phyloP scores from a whole-genome alignment of 2,888 invertebrate genomes.

The Lymantria monacha region DNA sequence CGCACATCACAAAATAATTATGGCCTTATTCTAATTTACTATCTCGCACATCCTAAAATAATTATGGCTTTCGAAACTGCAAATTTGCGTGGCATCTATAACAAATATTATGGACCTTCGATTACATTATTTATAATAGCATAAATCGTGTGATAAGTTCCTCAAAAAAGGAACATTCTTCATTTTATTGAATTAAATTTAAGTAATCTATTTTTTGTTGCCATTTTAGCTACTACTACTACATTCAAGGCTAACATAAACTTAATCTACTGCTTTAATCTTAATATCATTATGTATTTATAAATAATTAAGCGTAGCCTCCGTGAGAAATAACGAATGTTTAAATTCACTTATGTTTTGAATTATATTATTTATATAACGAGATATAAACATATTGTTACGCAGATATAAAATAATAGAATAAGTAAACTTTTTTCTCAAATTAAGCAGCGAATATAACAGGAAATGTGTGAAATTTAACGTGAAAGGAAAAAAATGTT shows the following conservation, averaged over 20 bases:
- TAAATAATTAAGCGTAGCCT: slow-evolving; percentile 15
- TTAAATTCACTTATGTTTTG: slow-evolving; percentile 16
- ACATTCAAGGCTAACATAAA: slow-evolving; percentile 2
- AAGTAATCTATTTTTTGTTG: not conserved
- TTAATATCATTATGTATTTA: slow-evolving; percentile 16
- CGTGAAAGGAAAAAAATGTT: not conserved
- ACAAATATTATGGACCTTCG: too few relatives aligned
- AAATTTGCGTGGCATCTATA: too few relatives aligned
- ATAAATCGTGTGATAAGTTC: too few relatives aligned
- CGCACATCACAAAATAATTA: too few relatives aligned
- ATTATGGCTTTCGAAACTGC: too few relatives aligned
- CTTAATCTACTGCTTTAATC: slow-evolving; percentile 29
- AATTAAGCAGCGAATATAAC: slow-evolving; percentile 14
- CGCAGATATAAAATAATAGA: slow-evolving; percentile 17
- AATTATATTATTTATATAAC: slow-evolving; percentile 25
- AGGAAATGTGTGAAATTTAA: not conserved
- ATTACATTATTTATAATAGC: too few relatives aligned
- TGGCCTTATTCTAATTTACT: too few relatives aligned
- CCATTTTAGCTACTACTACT: too few relatives aligned
- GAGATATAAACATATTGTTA: slow-evolving; percentile 19
- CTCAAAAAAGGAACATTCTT: too few relatives aligned
- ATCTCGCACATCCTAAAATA: too few relatives aligned
- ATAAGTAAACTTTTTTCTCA: slow-evolving; percentile 14
- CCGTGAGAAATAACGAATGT: slow-evolving; percentile 32
- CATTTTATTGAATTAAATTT: too few relatives aligned